Conservation (phyloP, 2,113 vertebrate species). For the Melanerpes aurifrons region DNA sequence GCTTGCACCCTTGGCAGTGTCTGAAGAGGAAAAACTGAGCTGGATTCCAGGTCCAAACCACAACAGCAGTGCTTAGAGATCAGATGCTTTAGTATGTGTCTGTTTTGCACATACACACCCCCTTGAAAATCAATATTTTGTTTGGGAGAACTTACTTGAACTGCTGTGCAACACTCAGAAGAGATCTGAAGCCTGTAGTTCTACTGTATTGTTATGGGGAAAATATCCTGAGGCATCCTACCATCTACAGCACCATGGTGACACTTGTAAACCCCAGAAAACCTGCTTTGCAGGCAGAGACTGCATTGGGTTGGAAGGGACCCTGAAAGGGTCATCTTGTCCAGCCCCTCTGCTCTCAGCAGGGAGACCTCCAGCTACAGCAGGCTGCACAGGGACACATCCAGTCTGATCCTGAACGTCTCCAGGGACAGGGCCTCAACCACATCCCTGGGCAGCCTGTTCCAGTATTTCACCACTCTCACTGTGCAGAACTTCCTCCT, state of each 20-base stretch:
- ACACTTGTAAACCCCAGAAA: background rate
- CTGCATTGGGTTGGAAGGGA: no score
- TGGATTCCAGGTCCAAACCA: background rate
- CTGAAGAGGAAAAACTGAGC: background rate
- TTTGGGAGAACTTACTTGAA: background rate
- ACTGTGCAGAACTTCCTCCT: no score
- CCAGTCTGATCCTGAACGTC: no score
- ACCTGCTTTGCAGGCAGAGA: background rate
- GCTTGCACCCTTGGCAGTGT: background rate
- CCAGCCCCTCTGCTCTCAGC: no score
- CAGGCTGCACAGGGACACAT: no score
- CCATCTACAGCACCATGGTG: background rate
- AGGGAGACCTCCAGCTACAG: no score
- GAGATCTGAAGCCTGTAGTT: background rate
- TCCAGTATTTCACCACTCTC: no score
- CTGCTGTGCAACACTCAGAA: background rate
- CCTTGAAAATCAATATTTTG: background rate
- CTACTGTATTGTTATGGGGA: background rate
- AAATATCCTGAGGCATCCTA: background rate
- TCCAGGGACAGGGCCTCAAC: no score
- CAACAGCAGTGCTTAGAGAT: background rate
- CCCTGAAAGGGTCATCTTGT: no score
- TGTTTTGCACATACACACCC: background rate
- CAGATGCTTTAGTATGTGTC: background rate
- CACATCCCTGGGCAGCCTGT: no score